Evolutionary conservation across 2,888 invertebrate genomes (phyloP).

Genomic region (Icerya purchasi): DNA sequence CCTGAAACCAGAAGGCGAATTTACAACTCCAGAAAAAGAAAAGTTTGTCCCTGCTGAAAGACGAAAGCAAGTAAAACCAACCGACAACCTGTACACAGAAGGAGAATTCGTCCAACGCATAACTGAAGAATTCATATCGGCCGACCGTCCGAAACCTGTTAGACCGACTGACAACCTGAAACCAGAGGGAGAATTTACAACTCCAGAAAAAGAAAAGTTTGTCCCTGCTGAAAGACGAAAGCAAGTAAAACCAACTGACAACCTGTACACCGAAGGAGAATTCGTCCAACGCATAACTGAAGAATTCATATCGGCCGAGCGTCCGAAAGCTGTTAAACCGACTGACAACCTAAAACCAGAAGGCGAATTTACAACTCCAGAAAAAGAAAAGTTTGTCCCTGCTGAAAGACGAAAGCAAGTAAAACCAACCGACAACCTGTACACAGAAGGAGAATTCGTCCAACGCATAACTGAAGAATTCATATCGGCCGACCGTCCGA

Average conservation of each 20-base stretch:
- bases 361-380: slow-evolving; percentile 24
- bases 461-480: slow-evolving; percentile 26
- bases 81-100: slow-evolving; percentile 22
- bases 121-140: slow-evolving; percentile 24
- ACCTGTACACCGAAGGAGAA: slow-evolving; percentile 34
- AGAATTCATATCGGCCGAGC: slow-evolving; percentile 29
- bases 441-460: slow-evolving; percentile 40
- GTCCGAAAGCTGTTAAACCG: slow-evolving; percentile 32
- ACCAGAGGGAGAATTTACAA: slow-evolving; percentile 28
- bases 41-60: slow-evolving; percentile 24
- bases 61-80: slow-evolving; percentile 21
- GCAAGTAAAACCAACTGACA: slow-evolving; percentile 24
- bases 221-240: slow-evolving; percentile 22
- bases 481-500: slow-evolving; percentile 19
- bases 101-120: slow-evolving; percentile 24
- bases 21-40: slow-evolving; percentile 27
- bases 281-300: slow-evolving; percentile 26
- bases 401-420: slow-evolving; percentile 23
- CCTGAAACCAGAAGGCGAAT: slow-evolving; percentile 28
- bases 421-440: slow-evolving; percentile 30
- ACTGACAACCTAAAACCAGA: slow-evolving; percentile 31
- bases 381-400: slow-evolving; percentile 22
- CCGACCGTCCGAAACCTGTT: slow-evolving; percentile 26
- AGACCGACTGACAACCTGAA: slow-evolving; percentile 23
- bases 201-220: slow-evolving; percentile 21